These are phyloP conservation scores for Drosophila prosaltans DNA, from an alignment of 1,140 invertebrate genomes.

Conservation along the genomic window DNA sequence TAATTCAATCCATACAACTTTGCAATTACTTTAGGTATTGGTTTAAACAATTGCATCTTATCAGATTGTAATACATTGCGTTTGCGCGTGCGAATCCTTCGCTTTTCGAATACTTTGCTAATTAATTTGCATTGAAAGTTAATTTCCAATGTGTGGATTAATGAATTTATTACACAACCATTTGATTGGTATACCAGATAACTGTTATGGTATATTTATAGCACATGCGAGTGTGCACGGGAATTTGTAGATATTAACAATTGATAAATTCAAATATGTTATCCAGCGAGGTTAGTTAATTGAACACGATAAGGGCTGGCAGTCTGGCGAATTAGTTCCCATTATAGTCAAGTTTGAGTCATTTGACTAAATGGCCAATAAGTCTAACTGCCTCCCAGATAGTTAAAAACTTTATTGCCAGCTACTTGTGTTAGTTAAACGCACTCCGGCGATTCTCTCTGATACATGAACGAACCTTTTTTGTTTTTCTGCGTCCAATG, in stretches of 20 bases:
- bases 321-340: background rate
- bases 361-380: background rate
- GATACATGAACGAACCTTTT: too few species aligned
- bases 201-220: background rate
- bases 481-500: slow-evolving; percentile 15
- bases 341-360: background rate
- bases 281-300: background rate
- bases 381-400: background rate
- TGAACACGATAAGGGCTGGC: background rate
- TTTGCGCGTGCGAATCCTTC: background rate
- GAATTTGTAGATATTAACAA: slow-evolving; percentile 8
- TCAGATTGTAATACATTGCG: background rate
- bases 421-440: background rate
- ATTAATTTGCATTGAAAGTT: slow-evolving; percentile 17
- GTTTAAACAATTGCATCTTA: slow-evolving; percentile 2
- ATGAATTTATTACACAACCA: slow-evolving; percentile 5
- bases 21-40: background rate
- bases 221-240: background rate
- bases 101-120: background rate
- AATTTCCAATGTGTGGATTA: slow-evolving; percentile 1
- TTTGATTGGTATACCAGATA: background rate
- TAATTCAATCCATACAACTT: background rate
- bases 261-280: background rate
- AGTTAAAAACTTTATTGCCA: background rate
- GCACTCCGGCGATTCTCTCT: too few species aligned